phyloP scores from a whole-genome alignment of 2,888 invertebrate genomes.

The Slavum lentiscoides region DNA sequence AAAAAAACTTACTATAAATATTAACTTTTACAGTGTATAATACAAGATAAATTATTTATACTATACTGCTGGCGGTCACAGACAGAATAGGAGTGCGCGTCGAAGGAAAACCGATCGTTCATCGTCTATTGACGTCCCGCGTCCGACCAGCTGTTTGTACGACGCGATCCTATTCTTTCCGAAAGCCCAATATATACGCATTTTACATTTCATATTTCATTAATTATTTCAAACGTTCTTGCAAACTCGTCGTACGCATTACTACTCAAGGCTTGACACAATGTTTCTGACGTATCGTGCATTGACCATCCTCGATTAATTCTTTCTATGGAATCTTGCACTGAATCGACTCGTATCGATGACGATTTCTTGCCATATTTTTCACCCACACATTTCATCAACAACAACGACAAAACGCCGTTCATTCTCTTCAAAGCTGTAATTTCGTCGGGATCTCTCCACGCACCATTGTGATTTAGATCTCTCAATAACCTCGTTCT shows the following conservation, averaged over 20 bases:
- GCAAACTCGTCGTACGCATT: constrained; percentile 43
- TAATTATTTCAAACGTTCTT: constrained; percentile 58
- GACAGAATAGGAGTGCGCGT: no score
- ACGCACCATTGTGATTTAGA: constrained; percentile 18
- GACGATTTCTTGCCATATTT: constrained; percentile 37
- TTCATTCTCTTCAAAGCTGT: constrained; percentile 21
- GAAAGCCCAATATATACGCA: background rate
- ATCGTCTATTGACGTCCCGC: no score
- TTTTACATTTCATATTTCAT: constrained; percentile 26
- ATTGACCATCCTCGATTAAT: constrained; percentile 39
- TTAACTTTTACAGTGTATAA: background rate
- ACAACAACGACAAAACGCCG: constrained; percentile 38
- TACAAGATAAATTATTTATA: background rate
- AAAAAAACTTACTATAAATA: background rate
- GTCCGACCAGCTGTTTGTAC: no score
- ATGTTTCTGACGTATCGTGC: constrained; percentile 28
- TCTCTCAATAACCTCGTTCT: constrained; percentile 33
- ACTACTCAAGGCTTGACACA: constrained; percentile 29
- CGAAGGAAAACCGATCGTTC: no score
- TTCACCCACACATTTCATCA: constrained; percentile 33
- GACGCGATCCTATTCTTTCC: no score
- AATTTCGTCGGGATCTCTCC: constrained; percentile 38
- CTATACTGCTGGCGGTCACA: no score
- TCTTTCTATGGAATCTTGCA: constrained; percentile 34
- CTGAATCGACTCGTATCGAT: constrained; percentile 33